Evolutionary conservation across 2,888 invertebrate genomes (phyloP).

Genomic region (Bedellia somnulentella): DNA sequence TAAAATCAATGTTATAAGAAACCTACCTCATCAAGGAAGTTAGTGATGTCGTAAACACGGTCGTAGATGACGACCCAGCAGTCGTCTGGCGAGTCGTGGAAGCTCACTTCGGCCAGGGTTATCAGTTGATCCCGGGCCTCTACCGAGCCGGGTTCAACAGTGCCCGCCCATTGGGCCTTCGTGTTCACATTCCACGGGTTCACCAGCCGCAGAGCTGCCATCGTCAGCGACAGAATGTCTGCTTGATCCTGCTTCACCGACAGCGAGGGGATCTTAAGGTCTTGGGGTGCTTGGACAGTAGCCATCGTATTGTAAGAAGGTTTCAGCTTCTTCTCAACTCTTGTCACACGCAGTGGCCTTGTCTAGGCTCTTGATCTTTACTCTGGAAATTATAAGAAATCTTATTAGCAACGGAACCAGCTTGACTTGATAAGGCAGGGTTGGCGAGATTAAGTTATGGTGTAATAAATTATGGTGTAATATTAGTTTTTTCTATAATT

Average conservation of each 20-base stretch:
- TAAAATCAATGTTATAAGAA: constrained; percentile 2
- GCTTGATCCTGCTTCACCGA: constrained; percentile 28
- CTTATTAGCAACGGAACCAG: constrained; percentile 28
- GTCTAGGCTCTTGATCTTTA: too few relatives aligned
- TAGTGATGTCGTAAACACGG: constrained; percentile 80
- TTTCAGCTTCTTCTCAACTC: background rate
- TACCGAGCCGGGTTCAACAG: constrained; percentile 25
- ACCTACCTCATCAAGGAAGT: constrained; percentile 70
- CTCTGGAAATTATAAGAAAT: too few relatives aligned
- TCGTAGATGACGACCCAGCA: constrained; percentile 90
- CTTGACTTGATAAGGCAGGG: too few relatives aligned
- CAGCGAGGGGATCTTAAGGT: constrained; percentile 27
- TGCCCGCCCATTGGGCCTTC: constrained; percentile 22
- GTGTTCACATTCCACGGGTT: constrained; percentile 38
- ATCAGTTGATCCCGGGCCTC: constrained; percentile 53
- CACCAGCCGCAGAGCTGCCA: constrained; percentile 49
- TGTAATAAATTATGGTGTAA: too few relatives aligned
- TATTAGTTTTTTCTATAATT: too few relatives aligned
- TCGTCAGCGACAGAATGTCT: constrained; percentile 39
- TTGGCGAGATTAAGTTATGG: too few relatives aligned
- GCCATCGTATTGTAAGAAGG: constrained; percentile 29
- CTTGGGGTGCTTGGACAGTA: constrained; percentile 33
- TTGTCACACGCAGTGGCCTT: background rate
- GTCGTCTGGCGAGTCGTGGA: constrained; percentile 71
- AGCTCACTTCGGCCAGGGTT: constrained; percentile 73